A percentile compares a stretch with the other conserved stretches of the same genome.
phyloP scores from a whole-genome alignment of 2,888 invertebrate genomes.

The Herminia tarsipennalis region DNA sequence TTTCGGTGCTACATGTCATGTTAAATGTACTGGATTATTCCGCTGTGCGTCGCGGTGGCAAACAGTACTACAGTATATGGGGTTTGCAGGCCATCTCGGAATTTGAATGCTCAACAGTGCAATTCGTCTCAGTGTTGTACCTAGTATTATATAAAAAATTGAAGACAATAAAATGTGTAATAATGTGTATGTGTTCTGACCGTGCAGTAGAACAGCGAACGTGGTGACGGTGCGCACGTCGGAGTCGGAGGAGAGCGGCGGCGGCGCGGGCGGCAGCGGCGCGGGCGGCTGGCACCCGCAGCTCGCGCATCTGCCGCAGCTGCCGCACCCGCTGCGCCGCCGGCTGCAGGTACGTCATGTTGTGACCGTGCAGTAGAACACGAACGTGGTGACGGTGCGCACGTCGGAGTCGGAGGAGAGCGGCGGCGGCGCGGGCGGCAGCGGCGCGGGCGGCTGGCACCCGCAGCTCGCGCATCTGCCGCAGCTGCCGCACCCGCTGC shows the following conservation, averaged over 20 bases:
- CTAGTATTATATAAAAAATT: no score
- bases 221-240: conserved; percentile 74
- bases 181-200: not conserved
- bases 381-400: conserved; percentile 71
- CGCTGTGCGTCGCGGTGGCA: no score
- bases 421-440: conserved; percentile 66
- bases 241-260: conserved; percentile 50
- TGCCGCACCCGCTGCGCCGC: conserved; percentile 80
- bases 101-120: no score
- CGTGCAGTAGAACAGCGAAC: conserved; percentile 56
- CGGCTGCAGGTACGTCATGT: conserved; percentile 64
- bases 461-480: conserved; percentile 87
- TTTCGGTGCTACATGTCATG: no score
- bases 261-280: conserved; percentile 23
- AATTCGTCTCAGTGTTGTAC: no score
- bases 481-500: conserved; percentile 83
- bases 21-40: no score
- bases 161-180: no score
- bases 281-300: conserved; percentile 67
- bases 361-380: conserved; percentile 42
- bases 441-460: conserved; percentile 73
- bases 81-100: no score
- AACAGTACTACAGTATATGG: no score
- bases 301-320: conserved; percentile 85
- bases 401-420: conserved; percentile 73